phyloP scores from a whole-genome alignment of 2,797 vertebrate genomes.

The Trachurus trachurus region DNA sequence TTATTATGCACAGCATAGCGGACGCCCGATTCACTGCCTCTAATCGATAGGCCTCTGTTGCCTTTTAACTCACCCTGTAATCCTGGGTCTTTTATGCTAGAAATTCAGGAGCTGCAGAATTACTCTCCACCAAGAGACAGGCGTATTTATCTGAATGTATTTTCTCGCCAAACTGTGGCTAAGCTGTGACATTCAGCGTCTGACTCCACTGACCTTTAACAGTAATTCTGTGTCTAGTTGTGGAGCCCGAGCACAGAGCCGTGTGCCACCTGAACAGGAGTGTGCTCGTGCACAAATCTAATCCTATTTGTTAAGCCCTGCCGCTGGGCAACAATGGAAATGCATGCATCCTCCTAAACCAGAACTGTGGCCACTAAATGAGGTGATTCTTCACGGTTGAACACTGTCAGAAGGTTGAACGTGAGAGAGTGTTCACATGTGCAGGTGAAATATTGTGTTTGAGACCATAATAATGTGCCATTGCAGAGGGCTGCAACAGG shows the following conservation, averaged over 20 bases:
- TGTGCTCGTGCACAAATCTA: slow-evolving; percentile 73
- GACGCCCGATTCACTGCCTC: slow-evolving; percentile 78
- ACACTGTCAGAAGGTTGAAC: slow-evolving; percentile 56
- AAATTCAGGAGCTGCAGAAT: slow-evolving; percentile 76
- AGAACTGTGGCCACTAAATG: slow-evolving; percentile 63
- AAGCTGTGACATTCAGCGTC: slow-evolving; percentile 83
- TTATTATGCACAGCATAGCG: slow-evolving; percentile 80
- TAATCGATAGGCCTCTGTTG: slow-evolving; percentile 82
- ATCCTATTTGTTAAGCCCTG: slow-evolving; percentile 84
- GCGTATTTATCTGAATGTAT: slow-evolving; percentile 81
- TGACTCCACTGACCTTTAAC: slow-evolving; percentile 85
- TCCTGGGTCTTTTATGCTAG: slow-evolving; percentile 76
- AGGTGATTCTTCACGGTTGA: slow-evolving; percentile 72
- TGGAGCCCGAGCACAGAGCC: slow-evolving; percentile 52
- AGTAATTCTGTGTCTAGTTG: slow-evolving; percentile 80
- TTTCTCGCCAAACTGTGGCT: slow-evolving; percentile 78
- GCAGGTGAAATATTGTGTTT: slow-evolving; percentile 26
- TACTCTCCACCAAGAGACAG: slow-evolving; percentile 71
- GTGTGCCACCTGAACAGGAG: slow-evolving; percentile 76
- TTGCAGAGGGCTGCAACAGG: slow-evolving; percentile 9
- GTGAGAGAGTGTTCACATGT: slow-evolving; percentile 27
- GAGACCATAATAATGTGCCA: slow-evolving; percentile 11
- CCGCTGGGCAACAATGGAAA: slow-evolving; percentile 78
- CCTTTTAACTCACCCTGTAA: slow-evolving; percentile 79
- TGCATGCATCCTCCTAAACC: slow-evolving; percentile 65